These are phyloP conservation scores for Eunapius fragilis DNA, from an alignment of 37 sponge, comb jelly and placozoan genomes.

Conservation along the genomic window DNA sequence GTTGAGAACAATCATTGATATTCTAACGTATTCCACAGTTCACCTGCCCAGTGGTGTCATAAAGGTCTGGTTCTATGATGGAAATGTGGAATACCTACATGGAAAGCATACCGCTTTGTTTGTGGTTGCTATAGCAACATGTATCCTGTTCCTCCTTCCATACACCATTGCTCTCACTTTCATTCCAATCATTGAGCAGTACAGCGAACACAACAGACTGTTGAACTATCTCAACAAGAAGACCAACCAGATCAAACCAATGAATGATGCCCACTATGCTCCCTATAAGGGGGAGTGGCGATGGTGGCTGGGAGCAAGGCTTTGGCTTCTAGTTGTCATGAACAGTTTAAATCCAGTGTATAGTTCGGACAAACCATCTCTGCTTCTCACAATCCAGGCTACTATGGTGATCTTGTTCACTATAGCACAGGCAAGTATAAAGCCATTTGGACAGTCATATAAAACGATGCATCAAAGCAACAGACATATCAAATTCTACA, in stretches of 20 bases:
- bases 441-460: no score
- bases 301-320: constrained; percentile 35
- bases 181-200: no score
- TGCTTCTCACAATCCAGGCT: no score
- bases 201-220: no score
- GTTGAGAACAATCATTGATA: constrained; percentile 30
- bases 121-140: constrained; percentile 2
- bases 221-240: neutral
- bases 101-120: constrained; percentile 6
- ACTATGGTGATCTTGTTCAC: no score
- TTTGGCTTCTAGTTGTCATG: constrained; percentile 9
- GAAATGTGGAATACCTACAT: constrained; percentile 12
- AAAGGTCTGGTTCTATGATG: constrained; percentile 44
- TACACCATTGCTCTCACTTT: constrained; percentile 15
- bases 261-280: constrained; percentile 39
- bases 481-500: no score
- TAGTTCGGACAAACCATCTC: no score
- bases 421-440: no score
- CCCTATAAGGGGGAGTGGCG: constrained; percentile 46
- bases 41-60: neutral
- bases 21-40: neutral
- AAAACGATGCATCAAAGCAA: neutral
- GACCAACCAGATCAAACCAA: constrained; percentile 28
- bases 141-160: constrained; percentile 21
- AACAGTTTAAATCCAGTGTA: neutral